phyloP scores from a whole-genome alignment of 2,797 vertebrate species.

The Lates japonicus region DNA sequence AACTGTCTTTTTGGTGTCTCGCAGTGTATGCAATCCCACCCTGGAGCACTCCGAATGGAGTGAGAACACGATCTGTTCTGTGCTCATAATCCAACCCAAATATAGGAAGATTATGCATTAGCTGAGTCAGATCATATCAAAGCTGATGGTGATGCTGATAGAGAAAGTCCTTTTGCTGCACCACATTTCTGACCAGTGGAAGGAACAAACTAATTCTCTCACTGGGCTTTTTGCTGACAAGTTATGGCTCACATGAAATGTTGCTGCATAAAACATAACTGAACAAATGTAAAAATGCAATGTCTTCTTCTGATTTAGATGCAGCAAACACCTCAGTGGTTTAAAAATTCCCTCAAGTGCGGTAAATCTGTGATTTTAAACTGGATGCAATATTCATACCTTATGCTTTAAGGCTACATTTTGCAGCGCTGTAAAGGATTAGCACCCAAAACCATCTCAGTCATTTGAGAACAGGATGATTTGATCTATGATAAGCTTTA shows the following conservation, averaged over 20 bases:
- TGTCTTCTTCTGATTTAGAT: not conserved
- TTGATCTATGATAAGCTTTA: constrained; percentile 17
- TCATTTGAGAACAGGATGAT: constrained; percentile 18
- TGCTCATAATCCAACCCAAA: constrained; percentile 38
- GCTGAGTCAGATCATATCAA: constrained; percentile 41
- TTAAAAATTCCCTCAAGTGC: not conserved
- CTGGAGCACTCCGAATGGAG: constrained; percentile 16
- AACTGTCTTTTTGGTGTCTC: constrained; percentile 1
- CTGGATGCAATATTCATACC: not conserved
- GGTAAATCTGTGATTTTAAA: not conserved
- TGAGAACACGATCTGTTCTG: constrained; percentile 6
- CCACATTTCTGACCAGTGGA: not conserved
- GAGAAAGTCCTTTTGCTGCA: not conserved
- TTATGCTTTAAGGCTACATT: not conserved
- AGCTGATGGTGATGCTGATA: constrained; percentile 30
- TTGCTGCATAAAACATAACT: constrained; percentile 27
- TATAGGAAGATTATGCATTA: constrained; percentile 34
- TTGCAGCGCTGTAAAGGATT: constrained; percentile 1
- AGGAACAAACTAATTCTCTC: not conserved
- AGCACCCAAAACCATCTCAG: constrained; percentile 4
- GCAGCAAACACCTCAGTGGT: not conserved
- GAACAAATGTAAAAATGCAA: constrained; percentile 9
- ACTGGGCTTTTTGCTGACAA: not conserved
- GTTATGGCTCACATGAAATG: not conserved
- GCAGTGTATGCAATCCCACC: not conserved